Conservation (phyloP, 2,113 vertebrate species). For the Calyptommatus sinebrachiatus region DNA sequence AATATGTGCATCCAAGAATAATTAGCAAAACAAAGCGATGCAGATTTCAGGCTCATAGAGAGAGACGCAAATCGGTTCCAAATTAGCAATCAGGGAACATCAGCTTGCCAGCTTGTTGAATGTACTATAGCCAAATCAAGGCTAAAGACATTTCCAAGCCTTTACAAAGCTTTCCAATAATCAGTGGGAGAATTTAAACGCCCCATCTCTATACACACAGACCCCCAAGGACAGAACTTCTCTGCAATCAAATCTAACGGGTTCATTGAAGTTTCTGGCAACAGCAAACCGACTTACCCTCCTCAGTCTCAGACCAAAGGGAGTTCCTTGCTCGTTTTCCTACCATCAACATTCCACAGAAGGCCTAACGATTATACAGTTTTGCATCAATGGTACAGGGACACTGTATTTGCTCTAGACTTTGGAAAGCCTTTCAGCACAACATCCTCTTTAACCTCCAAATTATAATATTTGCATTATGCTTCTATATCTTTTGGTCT, state of each 20-base stretch:
- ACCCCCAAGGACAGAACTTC: neutral
- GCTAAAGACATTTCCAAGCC: slow-evolving; percentile 20
- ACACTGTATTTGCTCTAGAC: neutral
- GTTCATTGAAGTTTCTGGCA: accelerated
- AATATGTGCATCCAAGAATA: neutral
- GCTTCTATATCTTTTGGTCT: neutral
- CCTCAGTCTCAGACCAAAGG: neutral
- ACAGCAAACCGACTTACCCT: neutral
- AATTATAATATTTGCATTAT: too few relatives aligned
- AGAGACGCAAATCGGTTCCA: neutral
- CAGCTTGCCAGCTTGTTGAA: slow-evolving; percentile 13
- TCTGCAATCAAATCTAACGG: neutral
- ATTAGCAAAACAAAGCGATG: slow-evolving; percentile 21
- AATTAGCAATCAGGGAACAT: slow-evolving; percentile 34
- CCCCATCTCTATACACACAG: neutral
- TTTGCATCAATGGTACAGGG: neutral
- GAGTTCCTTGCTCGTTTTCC: neutral
- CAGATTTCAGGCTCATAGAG: slow-evolving; percentile 26
- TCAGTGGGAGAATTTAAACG: accelerated
- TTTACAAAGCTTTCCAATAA: slow-evolving; percentile 16
- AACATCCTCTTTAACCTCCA: too few relatives aligned
- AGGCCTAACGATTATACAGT: accelerated
- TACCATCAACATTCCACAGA: neutral
- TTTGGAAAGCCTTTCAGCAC: too few relatives aligned
- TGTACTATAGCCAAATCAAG: neutral